Evolutionary conservation across 2,113 vertebrate species (phyloP).

Genomic region (Tricholaema leucomelas): DNA sequence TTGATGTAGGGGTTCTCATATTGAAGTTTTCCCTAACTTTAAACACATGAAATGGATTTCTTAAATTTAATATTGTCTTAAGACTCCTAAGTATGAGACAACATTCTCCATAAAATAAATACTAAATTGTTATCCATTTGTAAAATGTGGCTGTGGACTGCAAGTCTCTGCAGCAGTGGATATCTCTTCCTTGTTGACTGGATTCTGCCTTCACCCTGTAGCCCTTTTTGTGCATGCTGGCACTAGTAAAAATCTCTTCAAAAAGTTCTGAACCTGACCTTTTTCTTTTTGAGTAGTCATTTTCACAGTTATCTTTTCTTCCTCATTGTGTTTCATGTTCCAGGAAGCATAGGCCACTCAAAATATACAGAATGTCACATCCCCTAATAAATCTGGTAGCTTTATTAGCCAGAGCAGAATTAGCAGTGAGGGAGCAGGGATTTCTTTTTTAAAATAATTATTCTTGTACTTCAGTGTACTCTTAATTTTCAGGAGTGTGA

Average conservation of each 20-base stretch:
- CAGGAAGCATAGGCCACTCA: not conserved
- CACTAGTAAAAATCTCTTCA: not conserved
- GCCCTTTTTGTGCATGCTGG: not conserved
- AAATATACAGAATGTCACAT: not conserved
- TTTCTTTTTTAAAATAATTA: not conserved
- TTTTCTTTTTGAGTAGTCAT: not conserved
- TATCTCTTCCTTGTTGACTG: not conserved
- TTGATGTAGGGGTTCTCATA: not conserved
- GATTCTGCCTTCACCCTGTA: not conserved
- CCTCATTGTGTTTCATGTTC: not conserved
- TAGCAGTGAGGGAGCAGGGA: not conserved
- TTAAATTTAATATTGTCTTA: not conserved
- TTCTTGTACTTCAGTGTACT: not conserved
- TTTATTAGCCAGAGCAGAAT: not conserved
- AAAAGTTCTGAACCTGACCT: not conserved
- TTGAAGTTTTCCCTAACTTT: not conserved
- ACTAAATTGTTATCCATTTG: not conserved
- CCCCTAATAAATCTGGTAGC: not conserved
- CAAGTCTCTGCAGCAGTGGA: not conserved
- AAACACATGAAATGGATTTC: not conserved
- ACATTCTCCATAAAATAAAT: not conserved
- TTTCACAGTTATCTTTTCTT: conserved; percentile 6
- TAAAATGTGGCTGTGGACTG: not conserved
- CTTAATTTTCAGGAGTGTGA: not conserved
- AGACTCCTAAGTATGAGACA: not conserved